Conservation (phyloP, 2,888 invertebrate species). For the Rhabditoides inermis region DNA sequence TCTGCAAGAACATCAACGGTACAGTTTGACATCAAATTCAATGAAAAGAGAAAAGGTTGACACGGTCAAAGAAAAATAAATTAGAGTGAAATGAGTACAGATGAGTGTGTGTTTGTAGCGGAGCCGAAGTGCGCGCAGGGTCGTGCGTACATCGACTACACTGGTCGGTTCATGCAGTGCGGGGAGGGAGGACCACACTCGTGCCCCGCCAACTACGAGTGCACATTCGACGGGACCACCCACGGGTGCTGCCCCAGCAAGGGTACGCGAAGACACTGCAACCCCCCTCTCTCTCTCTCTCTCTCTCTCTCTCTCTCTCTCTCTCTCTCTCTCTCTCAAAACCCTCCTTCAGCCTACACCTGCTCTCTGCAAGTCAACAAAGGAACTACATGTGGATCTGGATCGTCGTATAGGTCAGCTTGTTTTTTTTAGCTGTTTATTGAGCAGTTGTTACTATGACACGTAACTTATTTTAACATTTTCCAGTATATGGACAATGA, state of each 20-base stretch:
- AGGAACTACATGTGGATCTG: conserved; percentile 31
- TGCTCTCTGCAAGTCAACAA: conserved; percentile 31
- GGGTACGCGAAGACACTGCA: neutral
- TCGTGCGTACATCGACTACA: conserved; percentile 27
- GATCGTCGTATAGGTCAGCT: conserved; percentile 16
- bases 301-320: neutral
- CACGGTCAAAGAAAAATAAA: conserved; percentile 1
- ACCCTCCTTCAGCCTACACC: conserved; percentile 18
- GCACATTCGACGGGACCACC: conserved; percentile 14
- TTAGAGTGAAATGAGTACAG: neutral
- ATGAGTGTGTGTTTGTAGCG: conserved; percentile 16
- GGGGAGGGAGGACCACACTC: conserved; percentile 19
- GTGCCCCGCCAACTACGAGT: conserved; percentile 39
- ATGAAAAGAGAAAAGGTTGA: neutral
- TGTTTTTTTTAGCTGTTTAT: no score
- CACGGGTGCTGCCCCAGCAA: conserved; percentile 40
- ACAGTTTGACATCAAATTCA: neutral
- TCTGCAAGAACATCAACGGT: conserved; percentile 34
- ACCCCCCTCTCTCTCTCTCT: neutral
- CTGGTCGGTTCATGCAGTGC: conserved; percentile 29
- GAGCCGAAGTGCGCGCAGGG: conserved; percentile 33
- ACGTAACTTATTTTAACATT: no score
- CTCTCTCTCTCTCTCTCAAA: neutral
- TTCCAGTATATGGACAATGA: no score
- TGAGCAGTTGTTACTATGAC: no score